Evolutionary conservation across 2,113 vertebrate genomes (phyloP), one percentile per base, ranked within the genome.

Genomic region (Mola mola): DNA sequence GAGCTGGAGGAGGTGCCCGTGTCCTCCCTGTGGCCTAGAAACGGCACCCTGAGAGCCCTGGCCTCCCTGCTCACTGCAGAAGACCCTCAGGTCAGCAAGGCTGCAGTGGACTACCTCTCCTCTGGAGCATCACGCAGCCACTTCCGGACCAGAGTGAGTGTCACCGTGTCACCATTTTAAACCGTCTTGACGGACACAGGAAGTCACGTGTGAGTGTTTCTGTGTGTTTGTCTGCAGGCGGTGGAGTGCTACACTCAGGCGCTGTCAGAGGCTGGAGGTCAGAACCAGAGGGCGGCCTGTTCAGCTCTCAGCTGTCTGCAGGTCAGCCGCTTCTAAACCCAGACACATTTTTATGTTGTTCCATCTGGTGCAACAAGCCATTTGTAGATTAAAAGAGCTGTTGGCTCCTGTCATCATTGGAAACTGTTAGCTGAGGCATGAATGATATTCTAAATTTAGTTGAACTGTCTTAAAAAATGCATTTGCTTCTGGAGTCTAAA

Each of bases 201-300:
- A 6, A 34, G 36, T 13, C 20, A 6, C 21, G 28, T 60, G 9
- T 59, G 31, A 44, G 33, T 75, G 62, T 59, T 40, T 57, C 3
- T 68, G 19, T 79, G 38, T 56, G 12, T 66, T 19, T 76, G 55
- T 75, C 6, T 21, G 43, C 88, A 99, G 96, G 96, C 96, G 25
- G 85, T 98, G 82, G 92, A 95, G 61, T 95, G 91, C 75, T 98
- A 94, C 88, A 96, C 94, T 49, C 94, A 96, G 88, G 92, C 91
- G 3, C 88, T 99, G 65, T 95, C 93, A 0, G 94, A 95, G 81
- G 92, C 91, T 36, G 92, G 92, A 60, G 88, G 91, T 37, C 93
- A 93, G 67, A 91, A 92, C 22, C 94, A 95, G 90, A 96, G 92
- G 66, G 94, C 93, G 3, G 94, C 95, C 17, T 98, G 96, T 66